These are phyloP conservation scores for Chitala chitala DNA, from an alignment of 2,113 vertebrate genomes.

Conservation along the genomic window DNA sequence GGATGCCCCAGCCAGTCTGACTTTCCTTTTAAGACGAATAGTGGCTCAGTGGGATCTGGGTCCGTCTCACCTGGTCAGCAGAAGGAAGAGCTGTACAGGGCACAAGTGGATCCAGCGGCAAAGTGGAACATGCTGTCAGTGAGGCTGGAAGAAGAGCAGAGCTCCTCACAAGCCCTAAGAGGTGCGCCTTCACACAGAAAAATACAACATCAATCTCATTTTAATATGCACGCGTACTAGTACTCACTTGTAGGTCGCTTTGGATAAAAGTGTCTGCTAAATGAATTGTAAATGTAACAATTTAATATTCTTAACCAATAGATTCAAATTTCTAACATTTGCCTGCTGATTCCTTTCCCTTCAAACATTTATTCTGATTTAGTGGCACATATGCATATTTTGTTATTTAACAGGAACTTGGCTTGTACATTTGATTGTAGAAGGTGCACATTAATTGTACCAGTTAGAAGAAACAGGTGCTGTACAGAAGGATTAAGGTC, in stretches of 20 bases:
- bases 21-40: slow-evolving; percentile 64
- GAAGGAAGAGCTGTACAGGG: slow-evolving; percentile 80
- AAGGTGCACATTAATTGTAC: too few relatives aligned
- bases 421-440: too few relatives aligned
- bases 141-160: slow-evolving; percentile 78
- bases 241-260: not conserved
- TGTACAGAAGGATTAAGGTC: too few relatives aligned
- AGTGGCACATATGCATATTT: too few relatives aligned
- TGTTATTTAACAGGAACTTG: too few relatives aligned
- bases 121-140: slow-evolving; percentile 63
- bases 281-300: too few relatives aligned
- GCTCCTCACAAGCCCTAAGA: slow-evolving; percentile 69
- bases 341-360: too few relatives aligned
- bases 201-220: not conserved
- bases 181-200: slow-evolving; percentile 53
- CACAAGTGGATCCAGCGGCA: slow-evolving; percentile 61
- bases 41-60: slow-evolving; percentile 76
- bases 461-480: too few relatives aligned
- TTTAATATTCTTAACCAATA: not conserved
- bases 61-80: slow-evolving; percentile 75
- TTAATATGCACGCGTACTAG: not conserved
- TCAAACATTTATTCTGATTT: too few relatives aligned
- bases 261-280: too few relatives aligned
- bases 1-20: slow-evolving; percentile 94
- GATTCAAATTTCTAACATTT: not conserved